Percentiles rank a stretch among this genome's conserved stretches.
Conservation (phyloP, 2,888 invertebrate genomes). For the Apomyelois bistriatella region DNA sequence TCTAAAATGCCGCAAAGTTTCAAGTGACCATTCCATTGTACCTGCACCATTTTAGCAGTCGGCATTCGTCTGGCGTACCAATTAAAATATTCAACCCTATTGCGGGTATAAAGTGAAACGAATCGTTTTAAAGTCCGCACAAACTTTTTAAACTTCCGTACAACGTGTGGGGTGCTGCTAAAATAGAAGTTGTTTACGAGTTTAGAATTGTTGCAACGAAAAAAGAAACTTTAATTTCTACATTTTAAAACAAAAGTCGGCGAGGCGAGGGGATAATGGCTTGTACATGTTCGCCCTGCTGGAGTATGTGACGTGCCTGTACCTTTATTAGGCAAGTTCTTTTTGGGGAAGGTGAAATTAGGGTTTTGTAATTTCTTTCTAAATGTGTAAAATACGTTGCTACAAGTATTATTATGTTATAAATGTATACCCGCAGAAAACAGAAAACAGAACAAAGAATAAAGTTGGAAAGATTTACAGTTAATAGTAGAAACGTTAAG, state of each 20-base stretch:
- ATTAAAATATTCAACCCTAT: constrained; percentile 60
- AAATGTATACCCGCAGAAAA: no score
- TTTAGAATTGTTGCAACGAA: constrained; percentile 71
- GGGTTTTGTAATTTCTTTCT: neutral
- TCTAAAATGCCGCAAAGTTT: neutral
- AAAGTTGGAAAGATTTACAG: no score
- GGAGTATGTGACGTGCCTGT: constrained; percentile 17
- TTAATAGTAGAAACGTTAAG: no score
- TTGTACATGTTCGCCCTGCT: constrained; percentile 52
- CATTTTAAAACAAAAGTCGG: constrained; percentile 74
- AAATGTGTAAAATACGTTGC: neutral
- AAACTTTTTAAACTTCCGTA: constrained; percentile 68
- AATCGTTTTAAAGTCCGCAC: constrained; percentile 57
- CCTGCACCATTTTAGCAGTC: constrained; percentile 10
- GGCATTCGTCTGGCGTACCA: constrained; percentile 45
- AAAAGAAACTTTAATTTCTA: constrained; percentile 76
- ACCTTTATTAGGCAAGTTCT: constrained; percentile 9
- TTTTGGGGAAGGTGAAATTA: constrained; percentile 1
- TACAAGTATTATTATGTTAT: neutral
- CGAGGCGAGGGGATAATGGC: constrained; percentile 61
- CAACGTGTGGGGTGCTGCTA: constrained; percentile 73
- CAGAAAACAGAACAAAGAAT: no score
- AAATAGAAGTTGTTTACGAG: constrained; percentile 73
- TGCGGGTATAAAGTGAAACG: constrained; percentile 56
- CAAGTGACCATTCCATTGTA: constrained; percentile 4